Evolutionary conservation across 2,113 vertebrate species (phyloP), one percentile per base, ranked within the genome.

Genomic region (Fulica atra): DNA sequence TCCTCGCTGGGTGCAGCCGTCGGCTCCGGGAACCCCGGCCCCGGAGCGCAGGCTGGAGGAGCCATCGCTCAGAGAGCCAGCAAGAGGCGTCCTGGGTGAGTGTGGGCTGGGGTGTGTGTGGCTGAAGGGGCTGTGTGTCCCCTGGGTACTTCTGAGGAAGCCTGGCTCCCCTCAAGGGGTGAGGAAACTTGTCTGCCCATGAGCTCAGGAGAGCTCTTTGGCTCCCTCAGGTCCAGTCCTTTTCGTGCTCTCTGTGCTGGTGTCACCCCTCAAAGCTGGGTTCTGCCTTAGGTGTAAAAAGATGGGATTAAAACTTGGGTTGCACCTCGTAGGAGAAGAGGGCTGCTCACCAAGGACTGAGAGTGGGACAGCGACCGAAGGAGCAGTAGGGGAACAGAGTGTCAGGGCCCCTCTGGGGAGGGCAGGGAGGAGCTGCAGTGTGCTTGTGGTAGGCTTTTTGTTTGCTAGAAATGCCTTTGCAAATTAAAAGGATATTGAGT

Each of bases 41-140:
- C 97, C 0, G 98, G 95, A 2, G 31, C 97, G 6, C 98, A 97
- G 44, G 95, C 97, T 10, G 97, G 97, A 50, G 98, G 97, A 77
- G 96, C 98, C 33, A 88, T 98, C 4, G 97, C 98, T 31, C 98
- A 98, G 79, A 98, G 99, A 53, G 94, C 96, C 94, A 98, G 95
- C 96, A 99, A 99, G 96, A 98, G 99, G 64, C 95, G 98, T 29
- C 97, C 99, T 1, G 97, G 95, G 99, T 99, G 96, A 98, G 99
- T 97, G 18, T 8, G 44, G 44, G 44, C 17, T 46, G 44, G 44
- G 44, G 17, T 46, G 44, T 17, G 6, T 46, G 44, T 18, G 44
- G 17, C 44, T 46, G 44, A 46, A 46, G 17, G 48, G 48, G 21
- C 48, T 48, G 48, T 23, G 21, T 48, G 48, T 11, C 48, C 21